Base-by-base conservation (phyloP, 2,888 invertebrate species). In the Apodemia mormo region DNA sequence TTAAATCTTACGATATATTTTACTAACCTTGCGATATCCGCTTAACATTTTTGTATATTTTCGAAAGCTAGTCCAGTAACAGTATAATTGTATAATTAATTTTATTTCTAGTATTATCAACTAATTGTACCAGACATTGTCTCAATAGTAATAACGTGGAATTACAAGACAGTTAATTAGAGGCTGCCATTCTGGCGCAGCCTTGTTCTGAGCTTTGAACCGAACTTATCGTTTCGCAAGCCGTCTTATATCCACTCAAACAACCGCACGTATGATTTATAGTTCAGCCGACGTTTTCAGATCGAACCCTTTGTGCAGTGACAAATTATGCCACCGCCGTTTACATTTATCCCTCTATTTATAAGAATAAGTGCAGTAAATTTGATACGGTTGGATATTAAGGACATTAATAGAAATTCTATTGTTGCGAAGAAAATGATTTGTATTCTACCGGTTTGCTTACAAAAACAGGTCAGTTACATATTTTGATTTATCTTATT, bases 121-220 rank as follows among this genome's bases (percentile, higher is more conserved):
- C 56, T 56, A 29, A 29, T 29, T 40, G 40, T 12, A 54, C n/a
- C 12, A 67, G 70, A 69, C 72, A 73, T 74, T 77, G 74, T 74
- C 75, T 69, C 76, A 82, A 80, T 77, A 76, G 84, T 82, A 83
- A 85, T 88, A 87, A 85, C 81, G 84, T 89, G 85, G 86, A 87
- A 88, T 90, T 88, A 88, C 83, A 84, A 85, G 90, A 89, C 90
- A 92, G 87, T 88, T 91, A 92, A 92, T 93, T 93, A 92, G 90
- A 82, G 84, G 78, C 87, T 87, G 90, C 88, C 89, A 86, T 85
- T 88, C 84, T 9, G 56, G 56, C 81, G 76, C 70, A 80, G 81
- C 79, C 83, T 84, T 84, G 87, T 87, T 82, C 82, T 76, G 78
- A 82, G 83, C 85, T 82, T 84, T 65, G 68, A 65, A 68, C 81